phyloP scores from a whole-genome alignment of 1,140 invertebrate genomes.

The Drosophila obscura region DNA sequence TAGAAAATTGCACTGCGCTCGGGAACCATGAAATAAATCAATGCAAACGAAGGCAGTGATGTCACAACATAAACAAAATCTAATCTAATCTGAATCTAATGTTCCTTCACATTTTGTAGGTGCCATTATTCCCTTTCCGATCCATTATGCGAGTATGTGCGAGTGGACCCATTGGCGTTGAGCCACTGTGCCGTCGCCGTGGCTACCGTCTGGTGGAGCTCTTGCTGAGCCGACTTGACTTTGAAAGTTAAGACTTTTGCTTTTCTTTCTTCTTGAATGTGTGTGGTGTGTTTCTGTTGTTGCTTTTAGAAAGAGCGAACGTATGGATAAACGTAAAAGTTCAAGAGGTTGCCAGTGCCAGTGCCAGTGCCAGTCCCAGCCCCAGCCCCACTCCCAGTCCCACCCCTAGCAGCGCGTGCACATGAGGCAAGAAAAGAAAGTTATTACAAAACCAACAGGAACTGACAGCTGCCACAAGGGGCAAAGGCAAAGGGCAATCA shows the following conservation, averaged over 20 bases:
- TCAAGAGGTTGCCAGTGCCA: slow-evolving; percentile 67
- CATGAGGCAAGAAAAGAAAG: slow-evolving; percentile 78
- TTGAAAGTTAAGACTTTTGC: slow-evolving; percentile 78
- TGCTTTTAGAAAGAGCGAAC: slow-evolving; percentile 74
- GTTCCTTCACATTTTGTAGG: no score
- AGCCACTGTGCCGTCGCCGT: slow-evolving; percentile 50
- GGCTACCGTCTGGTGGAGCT: slow-evolving; percentile 55
- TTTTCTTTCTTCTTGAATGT: slow-evolving; percentile 48
- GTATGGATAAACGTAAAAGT: slow-evolving; percentile 71
- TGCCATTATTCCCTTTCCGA: no score
- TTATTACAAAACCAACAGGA: slow-evolving; percentile 74
- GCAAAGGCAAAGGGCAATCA: no score
- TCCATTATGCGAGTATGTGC: no score
- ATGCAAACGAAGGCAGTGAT: no score
- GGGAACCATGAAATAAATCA: slow-evolving; percentile 5
- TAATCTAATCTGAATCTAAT: no score
- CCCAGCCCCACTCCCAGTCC: slow-evolving; percentile 1
- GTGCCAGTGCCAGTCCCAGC: slow-evolving; percentile 40
- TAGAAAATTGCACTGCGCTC: background rate
- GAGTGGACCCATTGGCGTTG: background rate
- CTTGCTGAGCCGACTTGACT: slow-evolving; percentile 18
- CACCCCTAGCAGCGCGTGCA: slow-evolving; percentile 12
- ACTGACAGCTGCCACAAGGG: slow-evolving; percentile 68
- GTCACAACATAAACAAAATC: no score
- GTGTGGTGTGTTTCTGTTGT: slow-evolving; percentile 24